Evolutionary conservation across 2,888 invertebrate genomes (phyloP).

Genomic region (Torymus tubicola): DNA sequence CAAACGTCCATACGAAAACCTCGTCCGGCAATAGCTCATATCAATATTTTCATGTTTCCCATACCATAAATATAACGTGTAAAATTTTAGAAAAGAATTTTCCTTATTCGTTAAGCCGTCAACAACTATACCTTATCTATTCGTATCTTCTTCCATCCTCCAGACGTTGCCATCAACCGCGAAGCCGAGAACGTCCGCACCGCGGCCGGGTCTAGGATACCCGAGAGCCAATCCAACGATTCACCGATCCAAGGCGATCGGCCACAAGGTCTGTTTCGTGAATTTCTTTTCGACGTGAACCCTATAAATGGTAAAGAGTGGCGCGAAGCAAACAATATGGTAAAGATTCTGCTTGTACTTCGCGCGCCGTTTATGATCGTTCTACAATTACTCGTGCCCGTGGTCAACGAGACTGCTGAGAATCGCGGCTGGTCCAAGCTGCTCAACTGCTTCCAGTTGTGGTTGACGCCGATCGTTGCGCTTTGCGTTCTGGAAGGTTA

Average conservation of each 20-base stretch:
- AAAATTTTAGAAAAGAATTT: too few relatives aligned
- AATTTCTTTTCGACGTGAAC: slow-evolving; percentile 72
- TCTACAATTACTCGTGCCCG: slow-evolving; percentile 79
- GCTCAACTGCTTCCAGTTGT: slow-evolving; percentile 78
- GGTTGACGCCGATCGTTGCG: slow-evolving; percentile 76
- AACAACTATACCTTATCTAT: too few relatives aligned
- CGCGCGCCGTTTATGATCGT: slow-evolving; percentile 78
- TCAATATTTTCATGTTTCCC: too few relatives aligned
- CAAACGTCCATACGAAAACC: too few relatives aligned
- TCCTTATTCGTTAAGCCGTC: too few relatives aligned
- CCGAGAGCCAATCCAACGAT: too few relatives aligned
- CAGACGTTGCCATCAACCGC: slow-evolving; percentile 71
- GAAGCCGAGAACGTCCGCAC: slow-evolving; percentile 59
- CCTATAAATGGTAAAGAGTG: slow-evolving; percentile 74
- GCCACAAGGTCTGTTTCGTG: slow-evolving; percentile 67
- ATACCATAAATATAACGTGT: too few relatives aligned
- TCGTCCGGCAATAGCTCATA: too few relatives aligned
- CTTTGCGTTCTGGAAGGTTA: slow-evolving; percentile 72
- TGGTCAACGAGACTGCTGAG: slow-evolving; percentile 77
- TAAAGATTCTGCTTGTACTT: slow-evolving; percentile 74
- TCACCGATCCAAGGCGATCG: slow-evolving; percentile 53
- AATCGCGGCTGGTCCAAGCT: slow-evolving; percentile 80
- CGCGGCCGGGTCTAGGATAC: too few relatives aligned
- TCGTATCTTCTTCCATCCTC: not conserved
- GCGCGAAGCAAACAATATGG: slow-evolving; percentile 67